Percentiles rank a stretch among this genome's conserved stretches.
phyloP scores from a whole-genome alignment of 1,140 invertebrate species.

The Manduca sexta region DNA sequence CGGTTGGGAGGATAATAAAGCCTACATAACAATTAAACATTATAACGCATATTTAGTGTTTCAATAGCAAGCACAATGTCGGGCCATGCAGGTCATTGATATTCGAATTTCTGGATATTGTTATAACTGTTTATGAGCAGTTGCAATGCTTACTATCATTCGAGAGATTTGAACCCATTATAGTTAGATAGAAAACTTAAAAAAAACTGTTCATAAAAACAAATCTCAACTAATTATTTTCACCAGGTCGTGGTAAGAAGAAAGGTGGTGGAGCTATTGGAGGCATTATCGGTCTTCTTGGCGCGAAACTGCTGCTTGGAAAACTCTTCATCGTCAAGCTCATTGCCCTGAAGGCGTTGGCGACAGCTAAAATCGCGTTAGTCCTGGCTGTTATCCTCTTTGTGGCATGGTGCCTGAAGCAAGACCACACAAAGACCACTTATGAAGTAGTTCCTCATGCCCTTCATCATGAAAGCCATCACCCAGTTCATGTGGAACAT shows the following conservation, averaged over 20 bases:
- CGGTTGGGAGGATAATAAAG: too few relatives aligned
- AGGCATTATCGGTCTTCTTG: slow-evolving; percentile 55
- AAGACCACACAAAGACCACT: slow-evolving; percentile 60
- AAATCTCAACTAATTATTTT: slow-evolving; percentile 6
- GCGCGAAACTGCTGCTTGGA: slow-evolving; percentile 52
- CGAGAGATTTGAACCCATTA: too few relatives aligned
- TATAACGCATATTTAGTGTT: too few relatives aligned
- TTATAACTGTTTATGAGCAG: too few relatives aligned
- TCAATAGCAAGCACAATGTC: too few relatives aligned
- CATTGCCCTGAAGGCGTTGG: slow-evolving; percentile 60
- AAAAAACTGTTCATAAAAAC: neutral
- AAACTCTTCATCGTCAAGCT: slow-evolving; percentile 67
- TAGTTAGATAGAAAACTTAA: too few relatives aligned
- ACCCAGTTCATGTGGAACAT: slow-evolving; percentile 55
- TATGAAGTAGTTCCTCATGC: slow-evolving; percentile 63
- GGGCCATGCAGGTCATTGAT: too few relatives aligned
- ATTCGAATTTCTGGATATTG: too few relatives aligned
- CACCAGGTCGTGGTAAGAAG: slow-evolving; percentile 58
- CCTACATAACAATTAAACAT: too few relatives aligned
- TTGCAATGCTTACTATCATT: too few relatives aligned
- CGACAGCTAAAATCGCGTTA: slow-evolving; percentile 58
- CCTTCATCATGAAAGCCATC: slow-evolving; percentile 54
- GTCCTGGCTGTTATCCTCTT: slow-evolving; percentile 61
- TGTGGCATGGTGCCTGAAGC: slow-evolving; percentile 58
- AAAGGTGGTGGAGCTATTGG: slow-evolving; percentile 46